Percentiles rank a stretch among this genome's conserved stretches.
phyloP scores from a whole-genome alignment of 2,888 invertebrate species.

The Pherbina coryleti region DNA sequence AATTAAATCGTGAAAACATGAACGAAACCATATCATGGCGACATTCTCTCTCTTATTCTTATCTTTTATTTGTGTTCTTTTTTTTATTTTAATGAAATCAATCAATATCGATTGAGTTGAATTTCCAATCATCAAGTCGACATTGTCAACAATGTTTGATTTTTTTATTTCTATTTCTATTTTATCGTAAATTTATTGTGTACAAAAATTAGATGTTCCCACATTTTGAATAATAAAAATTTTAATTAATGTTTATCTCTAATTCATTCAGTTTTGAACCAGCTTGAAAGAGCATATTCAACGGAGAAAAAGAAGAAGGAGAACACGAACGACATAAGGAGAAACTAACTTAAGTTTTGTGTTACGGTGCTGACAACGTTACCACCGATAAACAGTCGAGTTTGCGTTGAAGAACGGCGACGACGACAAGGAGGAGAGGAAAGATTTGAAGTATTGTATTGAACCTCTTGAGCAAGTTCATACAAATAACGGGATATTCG shows the following conservation, averaged over 20 bases:
- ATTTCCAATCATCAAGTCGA: constrained; percentile 33
- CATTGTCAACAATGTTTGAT: constrained; percentile 25
- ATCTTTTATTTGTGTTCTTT: too few species aligned
- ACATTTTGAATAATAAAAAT: constrained; percentile 26
- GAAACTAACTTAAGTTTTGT: neutral
- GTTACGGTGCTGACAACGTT: neutral
- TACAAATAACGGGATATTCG: constrained; percentile 35
- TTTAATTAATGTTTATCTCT: constrained; percentile 11
- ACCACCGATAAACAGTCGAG: too few species aligned
- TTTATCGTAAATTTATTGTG: constrained; percentile 42
- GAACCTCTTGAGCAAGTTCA: neutral
- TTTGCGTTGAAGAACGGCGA: neutral
- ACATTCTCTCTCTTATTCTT: too few species aligned
- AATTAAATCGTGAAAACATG: too few species aligned
- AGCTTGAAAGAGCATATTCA: neutral
- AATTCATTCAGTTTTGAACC: neutral
- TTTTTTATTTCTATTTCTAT: constrained; percentile 13
- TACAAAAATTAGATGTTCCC: constrained; percentile 36
- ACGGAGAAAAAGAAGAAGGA: neutral
- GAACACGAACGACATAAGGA: neutral
- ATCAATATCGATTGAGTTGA: constrained; percentile 3
- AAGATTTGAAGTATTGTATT: constrained; percentile 16
- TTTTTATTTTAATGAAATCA: neutral
- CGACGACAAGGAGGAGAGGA: neutral
- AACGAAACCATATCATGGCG: too few species aligned